These are phyloP conservation scores for Trachythela sp. DNA, from an alignment of 64 coral and sea anemone species.

Conservation along the genomic window DNA sequence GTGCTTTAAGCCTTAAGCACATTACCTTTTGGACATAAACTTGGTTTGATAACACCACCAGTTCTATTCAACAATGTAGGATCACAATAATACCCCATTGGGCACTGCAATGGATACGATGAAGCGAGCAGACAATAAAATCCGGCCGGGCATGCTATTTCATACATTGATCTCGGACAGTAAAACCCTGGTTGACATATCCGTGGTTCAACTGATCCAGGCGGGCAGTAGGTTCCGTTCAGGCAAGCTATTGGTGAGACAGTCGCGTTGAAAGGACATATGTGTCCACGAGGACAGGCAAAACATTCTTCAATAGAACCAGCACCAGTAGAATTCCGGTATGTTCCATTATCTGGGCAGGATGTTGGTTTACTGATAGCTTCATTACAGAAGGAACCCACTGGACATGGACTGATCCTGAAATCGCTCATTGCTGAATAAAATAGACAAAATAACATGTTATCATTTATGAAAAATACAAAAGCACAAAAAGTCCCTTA, in stretches of 20 bases:
- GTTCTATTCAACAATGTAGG: constrained; percentile 55
- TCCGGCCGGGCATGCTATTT: constrained; percentile 74
- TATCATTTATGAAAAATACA: too few relatives aligned
- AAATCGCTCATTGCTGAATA: constrained; percentile 60
- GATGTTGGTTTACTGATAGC: constrained; percentile 58
- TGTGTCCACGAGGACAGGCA: constrained; percentile 66
- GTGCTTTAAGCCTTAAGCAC: neutral
- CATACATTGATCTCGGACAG: constrained; percentile 67
- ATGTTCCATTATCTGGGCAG: constrained; percentile 79
- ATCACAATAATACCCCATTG: constrained; percentile 79
- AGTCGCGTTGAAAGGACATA: constrained; percentile 67
- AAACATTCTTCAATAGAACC: constrained; percentile 63
- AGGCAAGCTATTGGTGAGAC: constrained; percentile 64
- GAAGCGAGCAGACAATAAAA: constrained; percentile 73
- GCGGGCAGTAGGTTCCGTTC: constrained; percentile 72
- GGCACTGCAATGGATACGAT: constrained; percentile 62
- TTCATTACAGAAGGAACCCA: constrained; percentile 78
- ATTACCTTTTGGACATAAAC: constrained; percentile 73
- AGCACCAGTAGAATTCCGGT: constrained; percentile 60
- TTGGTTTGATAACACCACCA: constrained; percentile 76
- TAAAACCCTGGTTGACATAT: constrained; percentile 64
- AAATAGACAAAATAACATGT: neutral
- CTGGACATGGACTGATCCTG: constrained; percentile 68
- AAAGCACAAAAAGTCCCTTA: too few relatives aligned
- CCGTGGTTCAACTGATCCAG: constrained; percentile 66